Base-by-base conservation (phyloP, 2,888 invertebrate genomes). In the Drosophila leonis region DNA sequence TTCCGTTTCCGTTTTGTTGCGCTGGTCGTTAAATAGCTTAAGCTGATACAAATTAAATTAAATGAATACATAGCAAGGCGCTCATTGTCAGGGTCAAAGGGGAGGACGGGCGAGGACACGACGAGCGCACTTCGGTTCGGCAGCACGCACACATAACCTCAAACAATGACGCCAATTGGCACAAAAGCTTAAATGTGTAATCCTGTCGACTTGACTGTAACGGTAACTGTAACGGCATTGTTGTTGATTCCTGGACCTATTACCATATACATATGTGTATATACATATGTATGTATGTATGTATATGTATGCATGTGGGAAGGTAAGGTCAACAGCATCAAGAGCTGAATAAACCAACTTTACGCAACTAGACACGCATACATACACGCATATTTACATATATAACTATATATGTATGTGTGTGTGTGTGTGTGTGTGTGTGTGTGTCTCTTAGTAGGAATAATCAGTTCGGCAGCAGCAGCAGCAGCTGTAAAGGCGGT, bases 1-100 rank as follows among this genome's bases (percentile, higher is more conserved):
- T 74, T 81, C 81, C 78, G 80, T 80, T 80, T 80, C 78, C 72
- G 78, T 69, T 75, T 67, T 80, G 67, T 70, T 70, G 56, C 46
- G 69, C 29, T 72, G 72, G 62, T 48, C 79, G 76, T 81, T 81
- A 81, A 82, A 77, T 77, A 65, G 74, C 79, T 79, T 79, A 81
- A 82, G 80, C 77, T 77, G 79, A 74, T 65, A 75, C 80, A 82
- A 82, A 82, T 82, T 82, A 78, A 83, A 82, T 82, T 82, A 82
- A 78, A 78, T 73, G 83, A 82, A 82, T 66, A 78, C 83, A 71
- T 78, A 78, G 64, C 73, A 70, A 73, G 71, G 62, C 65, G 62
- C 80, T 78, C 80, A 82, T 79, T 81, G 82, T 79, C 80, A 82
- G 82, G 80, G 80, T 82, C 82, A 80, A 65, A 65, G 68, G 27